Conservation (phyloP, 2,888 invertebrate species). For the Pristionchus exspectatus region DNA sequence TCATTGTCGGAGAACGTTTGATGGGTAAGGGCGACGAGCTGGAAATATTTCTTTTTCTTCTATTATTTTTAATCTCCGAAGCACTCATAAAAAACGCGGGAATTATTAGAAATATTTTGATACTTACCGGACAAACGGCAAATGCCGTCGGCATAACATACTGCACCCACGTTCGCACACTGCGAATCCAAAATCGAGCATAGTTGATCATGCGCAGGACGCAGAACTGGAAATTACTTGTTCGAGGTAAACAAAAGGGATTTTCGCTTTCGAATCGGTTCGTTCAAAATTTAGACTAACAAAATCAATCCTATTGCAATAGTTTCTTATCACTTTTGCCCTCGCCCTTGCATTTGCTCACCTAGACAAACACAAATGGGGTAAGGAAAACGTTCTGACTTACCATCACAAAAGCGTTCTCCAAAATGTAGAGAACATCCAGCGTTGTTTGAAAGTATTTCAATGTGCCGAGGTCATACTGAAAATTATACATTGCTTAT, state of each 20-base stretch:
- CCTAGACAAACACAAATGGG: background rate
- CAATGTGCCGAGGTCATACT: conserved; percentile 2
- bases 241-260: too few species aligned
- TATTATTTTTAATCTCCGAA: background rate
- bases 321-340: background rate
- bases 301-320: too few species aligned
- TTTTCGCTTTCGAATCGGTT: too few species aligned
- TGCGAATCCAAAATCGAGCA: background rate
- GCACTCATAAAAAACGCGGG: background rate
- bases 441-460: background rate
- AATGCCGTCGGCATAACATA: background rate
- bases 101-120: background rate
- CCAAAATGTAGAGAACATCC: background rate
- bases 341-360: background rate
- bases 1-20: background rate
- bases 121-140: background rate
- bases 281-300: too few species aligned
- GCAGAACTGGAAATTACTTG: background rate
- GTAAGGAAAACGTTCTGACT: background rate
- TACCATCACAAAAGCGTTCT: background rate
- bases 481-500: background rate
- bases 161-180: conserved; percentile 2
- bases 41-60: background rate
- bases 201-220: background rate
- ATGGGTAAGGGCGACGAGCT: background rate